Evolutionary conservation across 2,797 vertebrate species (phyloP).

Genomic region (Lagorchestes hirsutus): DNA sequence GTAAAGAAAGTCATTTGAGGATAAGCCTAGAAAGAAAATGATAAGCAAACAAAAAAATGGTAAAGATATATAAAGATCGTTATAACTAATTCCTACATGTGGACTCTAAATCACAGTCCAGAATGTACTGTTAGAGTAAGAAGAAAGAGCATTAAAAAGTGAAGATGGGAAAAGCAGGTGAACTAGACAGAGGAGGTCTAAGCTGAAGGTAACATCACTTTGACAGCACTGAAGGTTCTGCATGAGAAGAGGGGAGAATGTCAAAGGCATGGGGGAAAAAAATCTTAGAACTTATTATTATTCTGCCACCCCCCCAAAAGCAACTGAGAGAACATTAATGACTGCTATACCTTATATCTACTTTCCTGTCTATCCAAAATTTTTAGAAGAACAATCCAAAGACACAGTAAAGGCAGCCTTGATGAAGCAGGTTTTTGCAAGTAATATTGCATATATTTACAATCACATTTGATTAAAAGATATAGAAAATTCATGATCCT

Average conservation of each 20-base stretch:
- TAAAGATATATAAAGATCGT: not conserved
- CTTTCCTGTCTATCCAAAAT: not conserved
- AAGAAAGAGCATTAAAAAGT: not conserved
- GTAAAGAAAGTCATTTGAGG: not conserved
- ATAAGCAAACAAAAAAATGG: not conserved
- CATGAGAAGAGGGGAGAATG: not conserved
- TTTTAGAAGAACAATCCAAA: not conserved
- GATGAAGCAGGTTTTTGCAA: not conserved
- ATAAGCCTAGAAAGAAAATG: not conserved
- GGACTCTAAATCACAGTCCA: not conserved
- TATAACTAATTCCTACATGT: not conserved
- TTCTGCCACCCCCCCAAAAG: not conserved
- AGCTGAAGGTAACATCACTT: not conserved
- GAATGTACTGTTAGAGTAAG: not conserved
- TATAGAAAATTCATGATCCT: not conserved
- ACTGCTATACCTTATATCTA: not conserved
- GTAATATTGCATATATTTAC: not conserved
- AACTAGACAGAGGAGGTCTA: not conserved
- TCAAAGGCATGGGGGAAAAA: not conserved
- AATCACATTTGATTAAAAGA: not conserved
- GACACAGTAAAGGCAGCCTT: not conserved
- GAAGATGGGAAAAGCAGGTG: not conserved
- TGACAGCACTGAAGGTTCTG: not conserved
- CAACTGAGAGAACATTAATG: not conserved
- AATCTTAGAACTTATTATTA: not conserved